Evolutionary conservation across 2,797 vertebrate genomes (phyloP), one percentile per base, ranked within the genome.

Genomic region (Rhyacichthys aspro): DNA sequence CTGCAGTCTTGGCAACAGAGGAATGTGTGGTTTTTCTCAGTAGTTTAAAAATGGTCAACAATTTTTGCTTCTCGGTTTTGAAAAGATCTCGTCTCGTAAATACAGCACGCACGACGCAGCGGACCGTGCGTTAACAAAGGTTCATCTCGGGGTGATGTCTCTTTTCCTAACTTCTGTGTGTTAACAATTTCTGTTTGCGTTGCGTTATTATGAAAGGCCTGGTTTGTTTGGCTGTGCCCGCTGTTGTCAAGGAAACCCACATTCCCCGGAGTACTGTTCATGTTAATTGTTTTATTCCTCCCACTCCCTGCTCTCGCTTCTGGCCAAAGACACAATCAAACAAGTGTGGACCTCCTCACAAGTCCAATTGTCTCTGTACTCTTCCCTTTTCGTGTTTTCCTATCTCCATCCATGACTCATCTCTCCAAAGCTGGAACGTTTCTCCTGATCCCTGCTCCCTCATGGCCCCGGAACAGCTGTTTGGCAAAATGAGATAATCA

Each of bases 201-300:
- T 74, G 74, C 69, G 70, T 80, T 81, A 72, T 89, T 86, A 87
- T 91, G 85, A 90, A 92, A 91, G 89, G 79, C 59, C 59, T 32
- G 46, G 38, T 86, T 89, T 91, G 89, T 93, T 90, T 89, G 79
- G 67, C 80, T 62, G 61, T 83, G 82, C 60, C 61, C 39, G 36
- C 76, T 76, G 88, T 91, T 82, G 88, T 84, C 89, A 85, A 58
- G 88, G 86, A 85, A 79, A 88, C 87, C 17, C 63, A 78, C 89
- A 91, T 90, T 90, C 85, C 83, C 86, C 41, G 3, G 70, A 86
- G 77, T 70, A 66, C 81, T 82, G 82, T 79, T 81, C 85, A 81
- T 81, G 84, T 84, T 87, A 78, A 90, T 91, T 88, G 59, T 87
- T 83, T 78, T 86, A 81, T 85, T 86, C 85, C 56, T 87, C 85